These are phyloP conservation scores for Endomychus coccineus DNA, from an alignment of 2,888 invertebrate genomes.

Conservation along the genomic window DNA sequence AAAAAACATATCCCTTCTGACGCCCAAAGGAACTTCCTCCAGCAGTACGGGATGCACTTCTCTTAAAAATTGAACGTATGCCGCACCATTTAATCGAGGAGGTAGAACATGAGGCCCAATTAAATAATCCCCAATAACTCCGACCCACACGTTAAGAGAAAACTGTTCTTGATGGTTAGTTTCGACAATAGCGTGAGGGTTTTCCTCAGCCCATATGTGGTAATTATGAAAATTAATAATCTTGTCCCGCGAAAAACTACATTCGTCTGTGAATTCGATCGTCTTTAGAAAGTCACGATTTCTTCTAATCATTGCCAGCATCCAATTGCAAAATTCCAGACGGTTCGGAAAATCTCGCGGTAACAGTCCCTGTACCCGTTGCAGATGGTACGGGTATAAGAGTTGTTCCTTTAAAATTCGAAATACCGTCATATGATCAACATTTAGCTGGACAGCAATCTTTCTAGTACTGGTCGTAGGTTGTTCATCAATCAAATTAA, in stretches of 20 bases:
- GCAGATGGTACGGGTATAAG: slow-evolving; percentile 7
- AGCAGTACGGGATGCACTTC: slow-evolving; percentile 5
- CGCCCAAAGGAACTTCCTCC: slow-evolving; percentile 4
- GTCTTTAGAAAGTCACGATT: slow-evolving; percentile 16
- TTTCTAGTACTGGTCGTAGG: slow-evolving; percentile 9
- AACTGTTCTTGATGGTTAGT: too few species aligned
- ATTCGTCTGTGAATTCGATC: slow-evolving; percentile 19
- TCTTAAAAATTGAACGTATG: slow-evolving; percentile 5
- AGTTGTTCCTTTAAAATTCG: slow-evolving; percentile 5
- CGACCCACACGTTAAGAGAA: too few species aligned
- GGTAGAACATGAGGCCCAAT: too few species aligned
- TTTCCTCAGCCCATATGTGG: too few species aligned
- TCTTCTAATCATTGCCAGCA: slow-evolving; percentile 9
- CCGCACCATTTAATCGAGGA: too few species aligned
- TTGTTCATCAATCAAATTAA: slow-evolving; percentile 8
- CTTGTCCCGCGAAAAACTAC: slow-evolving; percentile 19
- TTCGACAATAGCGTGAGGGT: too few species aligned
- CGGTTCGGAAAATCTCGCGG: slow-evolving; percentile 4
- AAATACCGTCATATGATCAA: slow-evolving; percentile 10
- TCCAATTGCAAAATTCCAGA: slow-evolving; percentile 6
- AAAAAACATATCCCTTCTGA: too few species aligned
- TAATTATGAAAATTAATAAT: slow-evolving; percentile 20
- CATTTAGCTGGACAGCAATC: slow-evolving; percentile 12
- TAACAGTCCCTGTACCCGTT: slow-evolving; percentile 4
- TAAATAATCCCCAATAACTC: too few species aligned